These are phyloP conservation scores for Scomber colias DNA, from an alignment of 2,113 vertebrate species.

Conservation along the genomic window DNA sequence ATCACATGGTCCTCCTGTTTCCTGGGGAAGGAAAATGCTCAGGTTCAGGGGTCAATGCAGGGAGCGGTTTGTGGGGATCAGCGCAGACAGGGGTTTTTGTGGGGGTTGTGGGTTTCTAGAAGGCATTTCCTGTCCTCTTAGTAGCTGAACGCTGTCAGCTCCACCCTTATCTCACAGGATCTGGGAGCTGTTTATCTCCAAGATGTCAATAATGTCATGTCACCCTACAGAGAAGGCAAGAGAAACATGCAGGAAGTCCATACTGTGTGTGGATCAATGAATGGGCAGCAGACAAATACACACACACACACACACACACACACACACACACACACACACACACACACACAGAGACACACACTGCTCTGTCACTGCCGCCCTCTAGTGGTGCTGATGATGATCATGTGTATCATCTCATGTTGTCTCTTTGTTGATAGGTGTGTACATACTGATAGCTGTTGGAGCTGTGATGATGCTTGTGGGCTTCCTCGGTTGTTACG, in stretches of 20 bases:
- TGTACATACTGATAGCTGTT: constrained; percentile 97
- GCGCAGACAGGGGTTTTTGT: too few species aligned
- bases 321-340: neutral
- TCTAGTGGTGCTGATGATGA: constrained; percentile 52
- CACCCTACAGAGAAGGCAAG: constrained; percentile 28
- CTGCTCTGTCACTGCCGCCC: constrained; percentile 55
- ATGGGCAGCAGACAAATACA: neutral
- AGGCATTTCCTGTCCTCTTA: constrained; percentile 62
- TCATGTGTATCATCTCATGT: neutral
- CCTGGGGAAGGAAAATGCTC: constrained; percentile 60
- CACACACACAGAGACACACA: neutral
- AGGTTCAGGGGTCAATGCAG: constrained; percentile 54
- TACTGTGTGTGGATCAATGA: constrained; percentile 38
- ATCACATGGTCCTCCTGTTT: constrained; percentile 42
- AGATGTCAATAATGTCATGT: constrained; percentile 66
- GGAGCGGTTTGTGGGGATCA: neutral
- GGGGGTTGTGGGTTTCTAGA: constrained; percentile 22
- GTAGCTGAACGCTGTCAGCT: constrained; percentile 17
- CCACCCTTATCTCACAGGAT: constrained; percentile 19
- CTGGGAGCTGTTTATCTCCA: constrained; percentile 47
- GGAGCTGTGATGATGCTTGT: constrained; percentile 99
- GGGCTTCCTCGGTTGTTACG: constrained; percentile 98
- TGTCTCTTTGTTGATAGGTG: constrained; percentile 82
- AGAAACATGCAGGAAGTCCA: constrained; percentile 56
- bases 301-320: neutral